A percentile compares a stretch with the other conserved stretches of the same genome.
Conservation (phyloP, 2,888 invertebrate species). For the Nymphalis urticae region DNA sequence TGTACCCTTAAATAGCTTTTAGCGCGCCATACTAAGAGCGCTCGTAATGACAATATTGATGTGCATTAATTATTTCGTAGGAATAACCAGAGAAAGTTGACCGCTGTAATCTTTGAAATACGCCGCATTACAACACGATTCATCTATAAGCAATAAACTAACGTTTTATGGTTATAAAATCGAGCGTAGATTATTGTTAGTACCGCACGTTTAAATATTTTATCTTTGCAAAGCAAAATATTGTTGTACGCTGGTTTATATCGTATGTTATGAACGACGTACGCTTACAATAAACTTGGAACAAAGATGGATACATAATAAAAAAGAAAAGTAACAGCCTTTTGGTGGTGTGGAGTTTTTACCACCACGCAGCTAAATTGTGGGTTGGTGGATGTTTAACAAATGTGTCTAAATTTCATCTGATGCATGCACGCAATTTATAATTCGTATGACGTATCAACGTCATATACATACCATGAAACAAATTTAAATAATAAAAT, state of each 20-base stretch:
- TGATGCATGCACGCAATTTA: too few species aligned
- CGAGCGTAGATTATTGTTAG: slow-evolving; percentile 8
- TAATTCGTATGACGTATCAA: too few species aligned
- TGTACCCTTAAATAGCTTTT: slow-evolving; percentile 46
- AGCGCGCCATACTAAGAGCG: slow-evolving; percentile 53
- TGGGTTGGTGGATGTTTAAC: too few species aligned
- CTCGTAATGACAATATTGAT: slow-evolving; percentile 49
- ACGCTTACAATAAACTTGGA: not conserved
- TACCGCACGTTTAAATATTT: slow-evolving; percentile 1
- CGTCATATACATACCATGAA: too few species aligned
- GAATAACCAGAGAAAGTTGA: slow-evolving; percentile 29
- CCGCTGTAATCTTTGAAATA: slow-evolving; percentile 28
- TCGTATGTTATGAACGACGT: not conserved
- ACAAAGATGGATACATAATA: too few species aligned
- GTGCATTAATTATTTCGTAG: slow-evolving; percentile 56
- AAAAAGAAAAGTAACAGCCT: too few species aligned
- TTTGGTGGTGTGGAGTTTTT: too few species aligned
- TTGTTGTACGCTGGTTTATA: not conserved
- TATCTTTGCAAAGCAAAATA: not conserved
- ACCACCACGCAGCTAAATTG: too few species aligned
- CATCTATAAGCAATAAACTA: slow-evolving; percentile 11
- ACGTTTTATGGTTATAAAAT: slow-evolving; percentile 2
- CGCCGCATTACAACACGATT: slow-evolving; percentile 16
- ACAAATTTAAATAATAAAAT: too few species aligned
- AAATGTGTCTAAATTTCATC: too few species aligned